Percentiles rank a stretch among this genome's conserved stretches.
Evolutionary conservation across 1,140 invertebrate species (phyloP).

Genomic region (Bathynomus jamesi): DNA sequence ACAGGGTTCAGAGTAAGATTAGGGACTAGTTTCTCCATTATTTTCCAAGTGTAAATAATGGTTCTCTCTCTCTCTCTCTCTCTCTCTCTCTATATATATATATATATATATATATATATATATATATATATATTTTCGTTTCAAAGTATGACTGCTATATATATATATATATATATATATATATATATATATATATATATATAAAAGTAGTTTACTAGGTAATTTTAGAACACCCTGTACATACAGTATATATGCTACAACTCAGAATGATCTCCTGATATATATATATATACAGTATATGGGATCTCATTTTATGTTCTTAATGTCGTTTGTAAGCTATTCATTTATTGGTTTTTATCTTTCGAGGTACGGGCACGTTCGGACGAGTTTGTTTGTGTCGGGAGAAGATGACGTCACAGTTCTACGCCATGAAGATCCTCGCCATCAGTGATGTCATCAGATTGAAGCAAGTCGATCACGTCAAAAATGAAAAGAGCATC

Average conservation of each 20-base stretch:
- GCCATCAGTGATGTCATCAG: conserved; percentile 84
- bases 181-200: neutral
- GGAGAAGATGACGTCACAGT: conserved; percentile 67
- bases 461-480: conserved; percentile 87
- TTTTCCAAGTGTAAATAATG: no score
- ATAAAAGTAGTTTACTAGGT: neutral
- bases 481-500: conserved; percentile 88
- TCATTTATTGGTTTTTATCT: neutral
- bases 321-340: no score
- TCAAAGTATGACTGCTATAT: no score
- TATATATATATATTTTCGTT: neutral
- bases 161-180: neutral
- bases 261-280: no score
- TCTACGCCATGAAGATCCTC: conserved; percentile 84
- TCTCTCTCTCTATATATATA: neutral
- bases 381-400: conserved; percentile 78
- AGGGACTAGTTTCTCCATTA: no score
- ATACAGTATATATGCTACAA: no score
- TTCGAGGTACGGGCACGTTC: conserved; percentile 78
- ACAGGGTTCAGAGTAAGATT: no score
- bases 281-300: no score
- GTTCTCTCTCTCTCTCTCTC: no score
- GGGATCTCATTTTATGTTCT: no score
- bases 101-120: neutral
- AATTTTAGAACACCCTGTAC: no score